Conservation (phyloP, 1,140 invertebrate species). For the Chionoecetes opilio region DNA sequence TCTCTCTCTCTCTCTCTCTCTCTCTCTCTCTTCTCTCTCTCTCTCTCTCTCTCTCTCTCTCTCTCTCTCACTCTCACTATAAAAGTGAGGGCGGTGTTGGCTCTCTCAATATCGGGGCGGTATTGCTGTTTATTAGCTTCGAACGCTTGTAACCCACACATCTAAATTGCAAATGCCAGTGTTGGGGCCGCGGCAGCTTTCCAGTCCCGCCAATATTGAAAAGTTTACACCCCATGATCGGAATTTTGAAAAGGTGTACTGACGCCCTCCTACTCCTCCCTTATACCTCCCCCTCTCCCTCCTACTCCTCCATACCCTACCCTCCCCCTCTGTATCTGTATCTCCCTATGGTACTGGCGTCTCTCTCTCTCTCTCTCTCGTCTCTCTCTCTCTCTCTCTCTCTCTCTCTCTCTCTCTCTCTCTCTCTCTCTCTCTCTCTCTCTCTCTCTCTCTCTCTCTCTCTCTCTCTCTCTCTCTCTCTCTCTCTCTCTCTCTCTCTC, state of each 20-base stretch:
- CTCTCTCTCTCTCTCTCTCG: neutral
- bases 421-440: neutral
- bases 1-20: constrained; percentile 47
- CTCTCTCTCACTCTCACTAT: neutral
- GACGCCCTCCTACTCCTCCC: neutral
- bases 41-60: constrained; percentile 40
- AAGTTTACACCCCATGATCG: constrained; percentile 77
- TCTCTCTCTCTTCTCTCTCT: constrained; percentile 37
- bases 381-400: neutral
- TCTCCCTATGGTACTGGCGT: neutral
- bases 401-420: neutral
- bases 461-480: constrained; percentile 23
- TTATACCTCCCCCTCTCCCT: neutral
- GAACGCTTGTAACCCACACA: constrained; percentile 69
- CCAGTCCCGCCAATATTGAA: constrained; percentile 73
- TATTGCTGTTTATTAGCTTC: constrained; percentile 68
- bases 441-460: constrained; percentile 3
- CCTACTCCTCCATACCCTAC: neutral
- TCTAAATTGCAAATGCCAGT: constrained; percentile 76
- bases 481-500: neutral
- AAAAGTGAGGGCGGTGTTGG: constrained; percentile 16
- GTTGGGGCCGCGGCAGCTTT: constrained; percentile 63
- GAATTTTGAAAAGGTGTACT: constrained; percentile 76
- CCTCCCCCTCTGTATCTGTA: neutral
- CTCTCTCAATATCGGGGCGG: constrained; percentile 63